Evolutionary conservation across 2,888 invertebrate species (phyloP).

Genomic region (Rhorus exstirpatorius): DNA sequence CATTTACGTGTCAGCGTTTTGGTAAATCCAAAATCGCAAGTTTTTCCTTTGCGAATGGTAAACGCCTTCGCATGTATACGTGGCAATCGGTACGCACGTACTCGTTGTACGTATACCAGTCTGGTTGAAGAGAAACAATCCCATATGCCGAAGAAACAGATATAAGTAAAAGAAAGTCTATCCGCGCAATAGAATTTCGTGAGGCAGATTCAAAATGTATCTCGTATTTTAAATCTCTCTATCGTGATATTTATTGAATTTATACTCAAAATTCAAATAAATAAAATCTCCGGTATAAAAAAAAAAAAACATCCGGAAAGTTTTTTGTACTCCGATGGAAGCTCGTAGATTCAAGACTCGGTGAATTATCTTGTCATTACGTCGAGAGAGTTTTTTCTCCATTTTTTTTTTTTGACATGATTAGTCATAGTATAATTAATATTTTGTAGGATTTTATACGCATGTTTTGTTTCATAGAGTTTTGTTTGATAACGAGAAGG

Average conservation of each 20-base stretch:
- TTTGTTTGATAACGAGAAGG: too few species aligned
- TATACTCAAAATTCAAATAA: not conserved
- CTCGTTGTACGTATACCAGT: slow-evolving; percentile 13
- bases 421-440: too few species aligned
- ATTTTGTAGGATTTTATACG: too few species aligned
- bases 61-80: slow-evolving; percentile 37
- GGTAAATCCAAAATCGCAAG: slow-evolving; percentile 42
- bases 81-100: slow-evolving; percentile 60
- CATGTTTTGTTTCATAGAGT: too few species aligned
- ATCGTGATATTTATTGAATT: not conserved
- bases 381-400: too few species aligned
- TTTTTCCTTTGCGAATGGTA: slow-evolving; percentile 51
- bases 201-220: not conserved
- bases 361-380: not conserved
- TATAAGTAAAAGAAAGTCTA: not conserved
- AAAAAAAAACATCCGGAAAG: not conserved
- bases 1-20: slow-evolving; percentile 55
- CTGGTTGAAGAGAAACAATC: slow-evolving; percentile 1
- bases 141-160: slow-evolving; percentile 1
- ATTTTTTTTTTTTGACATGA: not conserved
- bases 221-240: not conserved
- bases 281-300: not conserved
- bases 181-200: not conserved
- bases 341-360: not conserved
- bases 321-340: not conserved